Conservation (phyloP, 2,113 vertebrate genomes). For the Muntiacus muntjak region DNA sequence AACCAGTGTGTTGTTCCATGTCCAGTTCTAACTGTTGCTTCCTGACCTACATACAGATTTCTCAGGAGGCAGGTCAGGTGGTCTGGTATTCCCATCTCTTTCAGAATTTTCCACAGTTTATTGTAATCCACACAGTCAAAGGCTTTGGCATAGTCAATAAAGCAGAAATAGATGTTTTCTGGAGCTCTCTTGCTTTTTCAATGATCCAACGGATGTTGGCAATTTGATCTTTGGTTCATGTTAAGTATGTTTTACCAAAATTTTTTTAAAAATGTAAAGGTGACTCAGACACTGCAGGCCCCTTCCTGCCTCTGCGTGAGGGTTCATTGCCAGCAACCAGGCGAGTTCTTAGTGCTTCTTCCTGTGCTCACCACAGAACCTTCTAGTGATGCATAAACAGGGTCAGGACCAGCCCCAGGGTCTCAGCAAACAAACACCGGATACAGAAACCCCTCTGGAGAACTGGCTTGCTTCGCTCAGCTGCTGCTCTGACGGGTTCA, state of each 20-base stretch:
- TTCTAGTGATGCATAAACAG: fast-evolving
- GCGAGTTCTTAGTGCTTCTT: fast-evolving
- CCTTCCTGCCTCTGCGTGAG: fast-evolving
- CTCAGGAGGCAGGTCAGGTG: background rate
- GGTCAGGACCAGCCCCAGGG: background rate
- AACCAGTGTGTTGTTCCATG: background rate
- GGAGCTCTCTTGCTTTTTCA: background rate
- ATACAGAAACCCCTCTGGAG: background rate
- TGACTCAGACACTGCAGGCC: background rate
- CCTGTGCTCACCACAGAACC: background rate
- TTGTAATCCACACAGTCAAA: background rate
- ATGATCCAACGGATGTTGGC: background rate
- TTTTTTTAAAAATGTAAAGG: too few species aligned
- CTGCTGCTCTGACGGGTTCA: background rate
- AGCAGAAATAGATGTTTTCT: background rate
- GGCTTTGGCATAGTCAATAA: background rate
- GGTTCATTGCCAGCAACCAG: background rate
- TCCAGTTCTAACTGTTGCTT: background rate
- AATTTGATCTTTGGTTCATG: background rate
- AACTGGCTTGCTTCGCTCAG: too few species aligned
- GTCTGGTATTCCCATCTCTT: background rate
- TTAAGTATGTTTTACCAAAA: fast-evolving
- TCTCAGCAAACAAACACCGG: background rate
- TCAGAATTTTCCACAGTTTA: background rate
- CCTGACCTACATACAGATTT: background rate